Base-by-base conservation (phyloP, 2,888 invertebrate genomes). In the Tachina lurida region DNA sequence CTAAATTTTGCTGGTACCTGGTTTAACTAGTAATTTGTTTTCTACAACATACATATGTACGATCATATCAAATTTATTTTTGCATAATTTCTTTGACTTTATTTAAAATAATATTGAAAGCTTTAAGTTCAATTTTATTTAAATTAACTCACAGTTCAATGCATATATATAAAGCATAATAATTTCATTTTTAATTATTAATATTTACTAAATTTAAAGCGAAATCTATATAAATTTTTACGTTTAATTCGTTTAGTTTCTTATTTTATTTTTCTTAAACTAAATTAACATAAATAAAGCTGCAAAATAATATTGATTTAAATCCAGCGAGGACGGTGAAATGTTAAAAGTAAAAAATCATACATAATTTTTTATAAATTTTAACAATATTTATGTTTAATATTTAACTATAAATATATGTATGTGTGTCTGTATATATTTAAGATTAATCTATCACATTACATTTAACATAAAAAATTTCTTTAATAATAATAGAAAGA, bases 321-420 rank as follows among this genome's bases (percentile, higher is more conserved):
- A 58, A 73, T 60, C 73, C 83, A 77, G 73, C 67, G 67, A 83
- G 83, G 83, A 83, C 83, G 83, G 83, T 83, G 17, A 77, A 77
- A 83, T 67, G 60, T 67, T 70, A 17, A 62, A 68, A 68, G n/a
- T 82, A 43, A 63, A 19, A 71, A 63, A 71, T 71, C 62, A 56
- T 62, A 54, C n/a, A 45, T 54, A 41, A 49, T 22, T 65, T 62
- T 67, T 49, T 49, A 9, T 52, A 19, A 49, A 0, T 56, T 76
- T 31, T 54, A 62, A 62, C 62, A 62, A 43, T 17, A 22, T 22
- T 41, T 31, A 47, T 47, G 10, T 31, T 47, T 47, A 73, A 73
- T 78, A 83, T 62, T 75, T 81, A 68, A 83, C 83, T 83, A 78
- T n/a, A 71, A 52, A 43, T 58, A 58, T 56, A 49, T 73, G 39